These are phyloP conservation scores for Eclectus roratus DNA, from an alignment of 2,113 vertebrate genomes.

Conservation along the genomic window DNA sequence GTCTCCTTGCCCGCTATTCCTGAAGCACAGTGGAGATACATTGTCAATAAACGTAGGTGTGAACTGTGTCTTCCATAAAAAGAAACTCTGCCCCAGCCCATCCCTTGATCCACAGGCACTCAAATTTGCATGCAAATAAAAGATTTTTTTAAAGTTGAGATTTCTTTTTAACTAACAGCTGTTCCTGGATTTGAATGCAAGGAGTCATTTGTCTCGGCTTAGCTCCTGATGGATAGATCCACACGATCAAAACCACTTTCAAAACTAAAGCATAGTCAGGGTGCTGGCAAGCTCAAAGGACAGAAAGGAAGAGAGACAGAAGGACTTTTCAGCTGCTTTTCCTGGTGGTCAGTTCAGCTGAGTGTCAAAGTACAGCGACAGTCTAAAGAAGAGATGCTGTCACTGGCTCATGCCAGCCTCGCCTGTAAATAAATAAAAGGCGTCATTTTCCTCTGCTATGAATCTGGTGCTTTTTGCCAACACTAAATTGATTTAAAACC, in stretches of 20 bases:
- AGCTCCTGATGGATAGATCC: background rate
- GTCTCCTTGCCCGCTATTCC: background rate
- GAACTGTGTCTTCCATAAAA: background rate
- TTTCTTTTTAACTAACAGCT: background rate
- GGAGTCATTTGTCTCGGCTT: background rate
- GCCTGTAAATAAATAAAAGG: constrained; percentile 47
- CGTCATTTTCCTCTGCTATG: constrained; percentile 50
- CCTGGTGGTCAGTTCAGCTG: constrained; percentile 34
- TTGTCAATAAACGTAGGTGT: background rate
- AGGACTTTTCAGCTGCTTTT: constrained; percentile 33
- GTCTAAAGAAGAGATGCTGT: background rate
- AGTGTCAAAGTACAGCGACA: background rate
- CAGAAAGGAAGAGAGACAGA: constrained; percentile 33
- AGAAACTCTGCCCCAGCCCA: background rate
- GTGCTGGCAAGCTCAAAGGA: constrained; percentile 17
- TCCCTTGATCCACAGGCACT: background rate
- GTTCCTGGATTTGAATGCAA: background rate
- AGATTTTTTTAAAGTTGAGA: background rate
- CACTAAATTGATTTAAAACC: constrained; percentile 45
- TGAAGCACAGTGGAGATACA: background rate
- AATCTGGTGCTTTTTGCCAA: constrained; percentile 8
- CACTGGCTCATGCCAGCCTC: background rate
- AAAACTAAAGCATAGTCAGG: background rate
- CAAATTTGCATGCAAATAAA: background rate
- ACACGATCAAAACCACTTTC: constrained; percentile 5